phyloP scores from a whole-genome alignment of 2,888 invertebrate genomes.

The Autographa gamma region DNA sequence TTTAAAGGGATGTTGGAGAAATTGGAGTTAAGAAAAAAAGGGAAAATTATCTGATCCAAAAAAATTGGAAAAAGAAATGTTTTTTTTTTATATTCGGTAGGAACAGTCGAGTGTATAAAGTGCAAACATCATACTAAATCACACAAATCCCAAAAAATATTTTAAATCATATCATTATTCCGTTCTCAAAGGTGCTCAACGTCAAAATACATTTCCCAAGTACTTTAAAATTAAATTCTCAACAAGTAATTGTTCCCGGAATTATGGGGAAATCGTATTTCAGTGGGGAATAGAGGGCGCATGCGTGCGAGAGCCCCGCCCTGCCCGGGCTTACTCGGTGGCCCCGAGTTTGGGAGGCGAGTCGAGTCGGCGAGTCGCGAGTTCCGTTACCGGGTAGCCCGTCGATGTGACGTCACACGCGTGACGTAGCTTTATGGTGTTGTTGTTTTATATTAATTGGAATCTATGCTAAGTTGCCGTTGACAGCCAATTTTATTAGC shows the following conservation, averaged over 20 bases:
- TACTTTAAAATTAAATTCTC: conserved; percentile 72
- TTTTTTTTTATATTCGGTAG: not conserved
- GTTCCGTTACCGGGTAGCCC: conserved; percentile 48
- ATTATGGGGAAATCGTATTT: conserved; percentile 71
- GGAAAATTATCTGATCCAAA: too few relatives aligned
- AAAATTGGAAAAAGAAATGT: too few relatives aligned
- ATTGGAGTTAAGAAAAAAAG: too few relatives aligned
- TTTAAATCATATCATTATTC: conserved; percentile 48
- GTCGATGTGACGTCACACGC: conserved; percentile 39
- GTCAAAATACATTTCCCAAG: conserved; percentile 64
- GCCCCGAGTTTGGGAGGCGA: conserved; percentile 42
- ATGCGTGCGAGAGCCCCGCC: conserved; percentile 82
- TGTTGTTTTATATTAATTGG: conserved; percentile 26
- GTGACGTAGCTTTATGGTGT: conserved; percentile 28
- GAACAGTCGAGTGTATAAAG: not conserved
- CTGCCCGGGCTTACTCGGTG: conserved; percentile 74
- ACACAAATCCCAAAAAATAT: conserved; percentile 27
- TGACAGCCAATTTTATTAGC: not conserved
- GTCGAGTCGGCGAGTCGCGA: conserved; percentile 44
- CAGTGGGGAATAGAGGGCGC: conserved; percentile 65
- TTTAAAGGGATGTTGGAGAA: not conserved
- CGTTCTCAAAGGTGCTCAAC: conserved; percentile 42
- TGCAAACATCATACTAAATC: not conserved
- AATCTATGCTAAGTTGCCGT: not conserved
- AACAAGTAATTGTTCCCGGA: conserved; percentile 73